Evolutionary conservation across 2,113 vertebrate genomes (phyloP), one percentile per base, ranked within the genome.

Genomic region (Albula glossodonta): DNA sequence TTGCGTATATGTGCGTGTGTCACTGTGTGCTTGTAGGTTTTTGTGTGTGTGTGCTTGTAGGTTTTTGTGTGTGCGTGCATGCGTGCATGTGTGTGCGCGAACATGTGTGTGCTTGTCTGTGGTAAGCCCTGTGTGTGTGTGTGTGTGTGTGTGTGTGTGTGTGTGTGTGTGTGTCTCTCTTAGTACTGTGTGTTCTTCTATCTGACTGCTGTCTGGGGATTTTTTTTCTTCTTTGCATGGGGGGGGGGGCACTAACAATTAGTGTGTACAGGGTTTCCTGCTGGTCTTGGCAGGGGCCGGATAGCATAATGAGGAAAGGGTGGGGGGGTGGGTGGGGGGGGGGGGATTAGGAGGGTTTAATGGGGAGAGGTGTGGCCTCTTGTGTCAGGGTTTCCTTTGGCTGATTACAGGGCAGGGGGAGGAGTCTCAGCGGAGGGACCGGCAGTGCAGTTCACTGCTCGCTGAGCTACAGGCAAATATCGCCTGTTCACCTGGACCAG

Each of bases 231-330:
- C 31, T 41, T 41, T 41, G 31, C 31, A 9, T 51, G 51, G 81
- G 52, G 52, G 52, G 22, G 51, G 81, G 52, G 52, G 52, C 3
- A 6, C 22, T 22, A 1, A 49, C 63, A 70, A 41, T 9, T 74
- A 82, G 8, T 63, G 88, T 82, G 84, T 79, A 90, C 87, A 92
- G 92, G 63, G 92, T 88, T 92, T 94, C 87, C 85, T 87, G 87
- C 52, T 53, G 90, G 87, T 80, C 91, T n/a, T 83, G 83, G 91
- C 89, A 93, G 89, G 92, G 92, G 90, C 92, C 90, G 91, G 91
- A 89, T 91, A 87, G 31, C 31, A 41, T 41, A 41, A 41, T 41
- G 31, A 41, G 31, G 31, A 41, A 41, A 41, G 31, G 31, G 31
- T 41, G 31, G 31, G 31, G 31, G 31, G 87, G 91, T 90, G 91